Evolutionary conservation across 2,888 invertebrate genomes (phyloP).

Genomic region (Melieria crassipennis): DNA sequence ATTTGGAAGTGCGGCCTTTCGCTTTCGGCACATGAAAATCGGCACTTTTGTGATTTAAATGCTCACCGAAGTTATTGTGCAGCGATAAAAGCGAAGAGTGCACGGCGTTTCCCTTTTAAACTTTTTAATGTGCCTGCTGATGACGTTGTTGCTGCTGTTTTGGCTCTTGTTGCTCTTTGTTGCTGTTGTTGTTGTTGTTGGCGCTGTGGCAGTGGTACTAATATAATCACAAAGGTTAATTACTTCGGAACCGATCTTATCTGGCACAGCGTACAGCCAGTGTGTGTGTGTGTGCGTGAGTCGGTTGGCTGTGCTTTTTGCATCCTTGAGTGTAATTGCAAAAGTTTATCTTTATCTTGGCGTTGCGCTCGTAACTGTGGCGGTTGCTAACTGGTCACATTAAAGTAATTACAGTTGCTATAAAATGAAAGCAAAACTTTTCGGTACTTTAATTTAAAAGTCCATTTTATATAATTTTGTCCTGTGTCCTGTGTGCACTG

Average conservation of each 20-base stretch:
- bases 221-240: constrained; percentile 33
- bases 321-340: constrained; percentile 27
- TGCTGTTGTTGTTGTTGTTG: constrained; percentile 8
- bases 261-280: neutral
- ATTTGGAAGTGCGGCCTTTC: too few species aligned
- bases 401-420: constrained; percentile 33
- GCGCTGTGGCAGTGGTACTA: constrained; percentile 13
- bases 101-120: too few species aligned
- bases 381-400: constrained; percentile 33
- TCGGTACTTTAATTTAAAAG: constrained; percentile 32
- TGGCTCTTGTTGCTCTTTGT: constrained; percentile 6
- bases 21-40: too few species aligned
- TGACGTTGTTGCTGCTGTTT: neutral
- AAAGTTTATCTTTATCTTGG: too few species aligned
- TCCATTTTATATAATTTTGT: constrained; percentile 31
- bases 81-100: too few species aligned
- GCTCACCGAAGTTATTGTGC: too few species aligned
- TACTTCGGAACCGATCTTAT: constrained; percentile 29
- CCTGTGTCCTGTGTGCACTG: constrained; percentile 13
- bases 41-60: too few species aligned
- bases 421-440: constrained; percentile 22
- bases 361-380: neutral
- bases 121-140: too few species aligned
- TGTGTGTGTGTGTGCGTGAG: too few species aligned
- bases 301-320: constrained; percentile 4